A percentile compares a stretch with the other conserved stretches of the same genome.
phyloP scores from a whole-genome alignment of 2,888 invertebrate species.

The Campoplex capitator region DNA sequence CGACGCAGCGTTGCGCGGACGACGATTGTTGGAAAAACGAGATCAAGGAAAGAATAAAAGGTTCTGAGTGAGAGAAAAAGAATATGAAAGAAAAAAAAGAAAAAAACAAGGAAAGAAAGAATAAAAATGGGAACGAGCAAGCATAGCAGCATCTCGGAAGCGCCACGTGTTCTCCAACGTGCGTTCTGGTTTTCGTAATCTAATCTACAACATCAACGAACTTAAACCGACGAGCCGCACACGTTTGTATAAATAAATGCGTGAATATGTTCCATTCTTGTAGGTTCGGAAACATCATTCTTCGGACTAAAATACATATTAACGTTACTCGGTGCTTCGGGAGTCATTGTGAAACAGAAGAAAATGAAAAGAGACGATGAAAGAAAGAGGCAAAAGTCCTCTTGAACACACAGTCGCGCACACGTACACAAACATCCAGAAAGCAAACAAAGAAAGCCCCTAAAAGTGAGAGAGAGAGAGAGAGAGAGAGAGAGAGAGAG shows the following conservation, averaged over 20 bases:
- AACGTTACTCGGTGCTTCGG: constrained; percentile 9
- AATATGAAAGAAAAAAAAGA: background rate
- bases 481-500: constrained; percentile 19
- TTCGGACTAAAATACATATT: constrained; percentile 14
- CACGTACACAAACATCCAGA: constrained; percentile 9
- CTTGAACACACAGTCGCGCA: constrained; percentile 6
- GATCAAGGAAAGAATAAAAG: constrained; percentile 32
- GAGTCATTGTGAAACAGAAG: constrained; percentile 22
- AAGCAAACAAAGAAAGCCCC: constrained; percentile 46
- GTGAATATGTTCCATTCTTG: background rate
- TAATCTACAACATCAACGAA: constrained; percentile 31
- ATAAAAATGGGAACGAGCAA: constrained; percentile 10
- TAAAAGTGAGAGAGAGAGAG: constrained; percentile 17
- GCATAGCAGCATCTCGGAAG: background rate
- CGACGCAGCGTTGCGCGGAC: constrained; percentile 15
- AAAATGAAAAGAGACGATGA: constrained; percentile 31
- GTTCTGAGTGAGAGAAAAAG: too few species aligned
- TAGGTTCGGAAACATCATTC: background rate
- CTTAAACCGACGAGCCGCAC: background rate
- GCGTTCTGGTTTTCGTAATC: constrained; percentile 46
- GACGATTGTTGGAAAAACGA: constrained; percentile 2
- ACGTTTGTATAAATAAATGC: background rate
- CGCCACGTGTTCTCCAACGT: constrained; percentile 51
- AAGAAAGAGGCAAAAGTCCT: constrained; percentile 1
- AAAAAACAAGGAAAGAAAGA: constrained; percentile 24